Conservation (phyloP, 2,113 vertebrate species). For the Daubentonia madagascariensis region DNA sequence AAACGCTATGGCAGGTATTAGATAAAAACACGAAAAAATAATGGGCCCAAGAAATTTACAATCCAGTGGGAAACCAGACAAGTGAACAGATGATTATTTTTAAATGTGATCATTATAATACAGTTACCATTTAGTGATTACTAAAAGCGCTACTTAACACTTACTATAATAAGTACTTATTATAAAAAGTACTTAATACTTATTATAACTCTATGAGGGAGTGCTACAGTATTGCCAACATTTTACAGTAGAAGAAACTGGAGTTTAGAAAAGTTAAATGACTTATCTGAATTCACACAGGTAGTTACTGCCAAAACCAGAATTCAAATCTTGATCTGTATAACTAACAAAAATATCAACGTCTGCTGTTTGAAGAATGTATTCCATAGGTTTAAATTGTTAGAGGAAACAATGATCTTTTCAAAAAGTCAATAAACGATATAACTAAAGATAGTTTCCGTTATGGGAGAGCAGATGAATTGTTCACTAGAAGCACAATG, state of each 20-base stretch:
- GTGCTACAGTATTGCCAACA: neutral
- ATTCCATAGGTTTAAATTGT: neutral
- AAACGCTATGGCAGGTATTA: neutral
- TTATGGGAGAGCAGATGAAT: neutral
- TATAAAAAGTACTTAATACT: neutral
- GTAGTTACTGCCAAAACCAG: neutral
- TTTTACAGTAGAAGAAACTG: neutral
- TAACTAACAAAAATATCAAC: neutral
- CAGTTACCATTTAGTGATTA: neutral
- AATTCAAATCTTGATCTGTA: neutral
- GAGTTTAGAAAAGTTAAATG: neutral
- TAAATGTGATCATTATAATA: neutral
- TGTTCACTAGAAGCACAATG: neutral
- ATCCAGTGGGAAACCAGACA: neutral
- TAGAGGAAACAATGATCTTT: neutral
- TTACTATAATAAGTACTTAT: too few species aligned
- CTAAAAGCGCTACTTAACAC: neutral
- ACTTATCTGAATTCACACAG: neutral
- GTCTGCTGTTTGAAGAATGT: neutral
- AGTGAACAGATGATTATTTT: neutral
- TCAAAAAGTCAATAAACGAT: neutral
- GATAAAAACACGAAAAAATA: neutral
- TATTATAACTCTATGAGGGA: neutral
- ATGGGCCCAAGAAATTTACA: neutral
- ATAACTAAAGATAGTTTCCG: neutral